Conservation (phyloP, 2,113 vertebrate genomes). For the Nanorana parkeri region DNA sequence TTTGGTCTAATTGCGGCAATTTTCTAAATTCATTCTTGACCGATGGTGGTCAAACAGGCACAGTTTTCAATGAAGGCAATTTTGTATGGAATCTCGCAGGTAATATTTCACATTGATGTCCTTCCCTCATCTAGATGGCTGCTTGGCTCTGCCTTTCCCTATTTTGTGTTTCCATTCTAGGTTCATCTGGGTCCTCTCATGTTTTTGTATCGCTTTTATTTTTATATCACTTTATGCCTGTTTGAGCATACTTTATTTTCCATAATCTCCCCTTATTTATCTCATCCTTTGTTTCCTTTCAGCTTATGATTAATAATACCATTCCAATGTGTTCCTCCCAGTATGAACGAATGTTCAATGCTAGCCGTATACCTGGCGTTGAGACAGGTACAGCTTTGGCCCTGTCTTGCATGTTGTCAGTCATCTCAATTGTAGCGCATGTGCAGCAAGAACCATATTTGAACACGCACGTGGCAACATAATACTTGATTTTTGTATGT, state of each 20-base stretch:
- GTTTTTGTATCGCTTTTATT: slow-evolving; percentile 34
- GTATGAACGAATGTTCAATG: slow-evolving; percentile 61
- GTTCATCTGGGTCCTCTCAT: slow-evolving; percentile 22
- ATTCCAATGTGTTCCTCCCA: slow-evolving; percentile 58
- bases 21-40: no score
- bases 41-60: no score
- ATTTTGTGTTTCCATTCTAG: slow-evolving; percentile 24
- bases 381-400: slow-evolving; percentile 60
- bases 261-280: slow-evolving; percentile 21
- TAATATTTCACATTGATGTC: not conserved
- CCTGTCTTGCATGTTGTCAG: slow-evolving; percentile 52
- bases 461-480: not conserved
- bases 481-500: not conserved
- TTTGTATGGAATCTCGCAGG: slow-evolving; percentile 1
- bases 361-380: slow-evolving; percentile 59
- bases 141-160: not conserved
- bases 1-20: no score
- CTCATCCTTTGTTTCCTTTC: slow-evolving; percentile 60
- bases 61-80: no score
- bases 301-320: slow-evolving; percentile 59
- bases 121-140: slow-evolving; percentile 45
- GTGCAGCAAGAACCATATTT: not conserved
- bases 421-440: slow-evolving; percentile 1
- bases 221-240: slow-evolving; percentile 21
- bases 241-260: slow-evolving; percentile 9